A percentile compares a stretch with the other conserved stretches of the same genome.
These are phyloP conservation scores for Amblyjoppa fuscipennis DNA, from an alignment of 2,888 invertebrate species.

Conservation along the genomic window DNA sequence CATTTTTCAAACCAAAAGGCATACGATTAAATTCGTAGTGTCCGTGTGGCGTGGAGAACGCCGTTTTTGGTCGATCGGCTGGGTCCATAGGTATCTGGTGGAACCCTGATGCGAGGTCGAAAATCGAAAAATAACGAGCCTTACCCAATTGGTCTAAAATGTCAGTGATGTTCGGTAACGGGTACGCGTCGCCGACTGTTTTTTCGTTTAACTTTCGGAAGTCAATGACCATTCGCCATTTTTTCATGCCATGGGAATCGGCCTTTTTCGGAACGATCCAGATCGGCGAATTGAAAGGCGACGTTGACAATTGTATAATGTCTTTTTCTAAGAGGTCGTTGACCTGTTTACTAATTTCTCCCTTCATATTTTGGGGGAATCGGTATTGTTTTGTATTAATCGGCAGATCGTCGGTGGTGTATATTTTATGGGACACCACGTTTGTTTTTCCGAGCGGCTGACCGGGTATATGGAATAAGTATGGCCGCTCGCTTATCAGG, in stretches of 20 bases:
- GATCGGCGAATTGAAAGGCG: not conserved
- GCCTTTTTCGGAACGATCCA: too few relatives aligned
- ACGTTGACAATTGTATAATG: not conserved
- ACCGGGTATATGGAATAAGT: not conserved
- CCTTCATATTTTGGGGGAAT: slow-evolving; percentile 3
- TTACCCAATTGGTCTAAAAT: slow-evolving; percentile 31
- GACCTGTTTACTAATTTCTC: slow-evolving; percentile 6
- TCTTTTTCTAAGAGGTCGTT: not conserved
- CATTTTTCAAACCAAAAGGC: too few relatives aligned
- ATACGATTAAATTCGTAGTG: slow-evolving; percentile 10
- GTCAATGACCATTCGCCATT: too few relatives aligned
- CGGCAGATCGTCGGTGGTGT: slow-evolving; percentile 27
- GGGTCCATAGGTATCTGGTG: slow-evolving; percentile 37
- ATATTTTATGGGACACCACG: not conserved
- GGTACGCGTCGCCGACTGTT: too few relatives aligned
- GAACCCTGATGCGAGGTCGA: not conserved
- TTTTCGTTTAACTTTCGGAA: too few relatives aligned
- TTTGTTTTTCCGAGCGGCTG: not conserved
- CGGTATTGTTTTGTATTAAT: slow-evolving; percentile 33
- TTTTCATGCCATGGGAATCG: too few relatives aligned
- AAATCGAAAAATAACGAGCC: slow-evolving; percentile 33
- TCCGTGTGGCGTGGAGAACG: not conserved
- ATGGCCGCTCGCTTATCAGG: not conserved
- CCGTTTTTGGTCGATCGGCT: not conserved
- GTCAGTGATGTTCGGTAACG: too few relatives aligned